A percentile compares a stretch with the other conserved stretches of the same genome.
Evolutionary conservation across 2,113 vertebrate species (phyloP).

Genomic region (Cephalopterus ornatus): DNA sequence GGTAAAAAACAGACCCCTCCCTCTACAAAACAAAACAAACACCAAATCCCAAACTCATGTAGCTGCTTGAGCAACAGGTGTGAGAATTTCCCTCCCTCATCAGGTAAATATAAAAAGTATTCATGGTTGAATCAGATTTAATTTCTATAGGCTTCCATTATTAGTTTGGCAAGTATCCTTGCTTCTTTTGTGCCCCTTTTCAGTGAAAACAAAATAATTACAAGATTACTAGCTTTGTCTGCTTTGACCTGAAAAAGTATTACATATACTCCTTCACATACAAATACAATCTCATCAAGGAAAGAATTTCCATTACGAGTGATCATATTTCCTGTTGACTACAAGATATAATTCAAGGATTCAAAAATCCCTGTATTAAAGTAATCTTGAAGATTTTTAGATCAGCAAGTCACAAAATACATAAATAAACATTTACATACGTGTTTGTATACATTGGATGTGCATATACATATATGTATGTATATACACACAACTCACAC

Average conservation of each 20-base stretch:
- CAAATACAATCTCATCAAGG: background rate
- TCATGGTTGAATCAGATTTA: slow-evolving; percentile 20
- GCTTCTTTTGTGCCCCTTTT: background rate
- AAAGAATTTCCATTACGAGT: background rate
- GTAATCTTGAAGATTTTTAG: background rate
- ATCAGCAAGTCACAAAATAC: background rate
- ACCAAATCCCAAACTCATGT: background rate
- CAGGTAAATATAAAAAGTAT: background rate
- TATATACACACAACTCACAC: background rate
- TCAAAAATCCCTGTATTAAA: background rate
- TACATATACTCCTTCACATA: background rate
- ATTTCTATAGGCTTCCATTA: slow-evolving; percentile 9
- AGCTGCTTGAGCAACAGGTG: slow-evolving; percentile 24
- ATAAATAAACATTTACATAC: background rate
- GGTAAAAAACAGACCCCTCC: background rate
- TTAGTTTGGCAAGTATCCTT: background rate
- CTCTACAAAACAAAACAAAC: background rate
- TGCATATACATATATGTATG: background rate
- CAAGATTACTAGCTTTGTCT: background rate
- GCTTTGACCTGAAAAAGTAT: background rate
- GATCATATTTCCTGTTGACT: background rate
- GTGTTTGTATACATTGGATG: background rate
- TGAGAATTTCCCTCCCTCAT: slow-evolving; percentile 22
- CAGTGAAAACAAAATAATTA: slow-evolving; percentile 34
- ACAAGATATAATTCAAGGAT: background rate